Evolutionary conservation across 2,797 vertebrate species (phyloP).

Genomic region (Clarias platycephalus): DNA sequence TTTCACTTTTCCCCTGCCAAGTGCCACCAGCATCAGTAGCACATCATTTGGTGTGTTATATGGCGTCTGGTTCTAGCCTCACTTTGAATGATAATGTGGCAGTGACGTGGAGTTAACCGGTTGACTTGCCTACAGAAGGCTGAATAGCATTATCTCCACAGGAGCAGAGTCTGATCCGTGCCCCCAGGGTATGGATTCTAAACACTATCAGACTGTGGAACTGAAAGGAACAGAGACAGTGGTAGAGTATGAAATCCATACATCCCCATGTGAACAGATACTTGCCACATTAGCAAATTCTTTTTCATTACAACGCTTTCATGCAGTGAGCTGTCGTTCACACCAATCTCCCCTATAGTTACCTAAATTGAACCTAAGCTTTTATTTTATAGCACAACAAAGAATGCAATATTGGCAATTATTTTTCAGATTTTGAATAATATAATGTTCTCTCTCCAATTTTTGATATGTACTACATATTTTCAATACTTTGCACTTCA

Average conservation of each 20-base stretch:
- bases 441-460: background rate
- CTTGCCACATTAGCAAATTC: background rate
- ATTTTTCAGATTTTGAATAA: constrained; percentile 1
- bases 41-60: constrained; percentile 11
- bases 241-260: background rate
- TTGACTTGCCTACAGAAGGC: constrained; percentile 12
- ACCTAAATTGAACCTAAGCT: constrained; percentile 3
- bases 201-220: background rate
- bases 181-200: background rate
- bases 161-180: background rate
- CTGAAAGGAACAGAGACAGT: background rate
- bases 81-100: background rate
- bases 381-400: constrained; percentile 7
- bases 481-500: constrained; percentile 6
- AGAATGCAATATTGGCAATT: background rate
- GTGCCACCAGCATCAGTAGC: constrained; percentile 35
- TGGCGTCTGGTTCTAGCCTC: background rate
- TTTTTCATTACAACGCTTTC: constrained; percentile 19
- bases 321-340: constrained; percentile 4
- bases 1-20: constrained; percentile 14
- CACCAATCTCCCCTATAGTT: background rate
- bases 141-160: constrained; percentile 25
- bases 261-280: background rate
- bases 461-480: background rate
- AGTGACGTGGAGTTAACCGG: background rate